These are phyloP conservation scores for Enteromius fasciolatus DNA, from an alignment of 2,797 vertebrate species.

Conservation along the genomic window DNA sequence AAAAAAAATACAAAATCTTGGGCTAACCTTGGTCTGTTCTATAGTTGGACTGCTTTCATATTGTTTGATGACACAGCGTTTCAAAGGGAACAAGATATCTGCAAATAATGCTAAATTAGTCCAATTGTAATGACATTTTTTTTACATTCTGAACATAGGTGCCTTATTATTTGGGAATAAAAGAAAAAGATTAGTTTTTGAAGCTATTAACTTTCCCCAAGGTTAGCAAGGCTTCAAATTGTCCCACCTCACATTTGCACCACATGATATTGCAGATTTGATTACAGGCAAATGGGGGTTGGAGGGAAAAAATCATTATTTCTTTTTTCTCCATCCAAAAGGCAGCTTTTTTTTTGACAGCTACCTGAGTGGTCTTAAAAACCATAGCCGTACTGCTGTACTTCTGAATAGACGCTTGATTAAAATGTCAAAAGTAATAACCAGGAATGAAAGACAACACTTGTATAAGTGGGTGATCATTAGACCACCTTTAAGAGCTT, in stretches of 20 bases:
- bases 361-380: constrained; percentile 47
- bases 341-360: constrained; percentile 6
- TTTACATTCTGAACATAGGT: not conserved
- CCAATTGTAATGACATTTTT: not conserved
- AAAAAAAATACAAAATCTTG: not conserved
- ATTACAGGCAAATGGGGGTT: constrained; percentile 22
- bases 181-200: not conserved
- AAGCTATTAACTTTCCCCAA: not conserved
- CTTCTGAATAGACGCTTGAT: constrained; percentile 69
- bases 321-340: constrained; percentile 28
- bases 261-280: constrained; percentile 24
- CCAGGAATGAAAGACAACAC: constrained; percentile 55
- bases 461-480: constrained; percentile 55
- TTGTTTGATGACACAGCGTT: not conserved
- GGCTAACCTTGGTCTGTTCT: not conserved
- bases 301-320: constrained; percentile 23
- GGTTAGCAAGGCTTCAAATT: constrained; percentile 19
- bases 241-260: constrained; percentile 6
- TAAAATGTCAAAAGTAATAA: constrained; percentile 66
- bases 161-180: constrained; percentile 13
- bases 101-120: not conserved
- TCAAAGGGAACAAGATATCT: not conserved
- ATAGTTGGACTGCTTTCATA: not conserved
- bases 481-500: constrained; percentile 57
- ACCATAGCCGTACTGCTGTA: constrained; percentile 49